These are phyloP conservation scores for Apis mellifera DNA, from an alignment of 1,140 invertebrate genomes.

Conservation along the genomic window Amel_HAv3.1 CM009935.2:2817501-2818000, in stretches of 20 bases:
- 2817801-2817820: too few relatives aligned
- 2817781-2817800: too few relatives aligned
- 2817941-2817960: neutral
- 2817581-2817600: neutral
- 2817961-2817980: slow-evolving; percentile 9
- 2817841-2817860: too few relatives aligned
- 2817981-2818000: slow-evolving; percentile 30
- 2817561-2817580: neutral
- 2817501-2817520: neutral
- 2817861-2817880: neutral
- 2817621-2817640: slow-evolving; percentile 1
- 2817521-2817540: neutral
- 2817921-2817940: too few relatives aligned
- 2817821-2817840: neutral
- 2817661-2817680: neutral
- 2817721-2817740: neutral
- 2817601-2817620: neutral
- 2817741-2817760: neutral
- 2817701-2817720: neutral
- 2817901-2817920: neutral
- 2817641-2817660: neutral
- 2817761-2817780: neutral
- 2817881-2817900: too few relatives aligned
- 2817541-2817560: neutral
- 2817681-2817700: neutral